Evolutionary conservation across 2,797 vertebrate genomes (phyloP), one percentile per base, ranked within the genome.

Genomic region (Sebastes oblongus): DNA sequence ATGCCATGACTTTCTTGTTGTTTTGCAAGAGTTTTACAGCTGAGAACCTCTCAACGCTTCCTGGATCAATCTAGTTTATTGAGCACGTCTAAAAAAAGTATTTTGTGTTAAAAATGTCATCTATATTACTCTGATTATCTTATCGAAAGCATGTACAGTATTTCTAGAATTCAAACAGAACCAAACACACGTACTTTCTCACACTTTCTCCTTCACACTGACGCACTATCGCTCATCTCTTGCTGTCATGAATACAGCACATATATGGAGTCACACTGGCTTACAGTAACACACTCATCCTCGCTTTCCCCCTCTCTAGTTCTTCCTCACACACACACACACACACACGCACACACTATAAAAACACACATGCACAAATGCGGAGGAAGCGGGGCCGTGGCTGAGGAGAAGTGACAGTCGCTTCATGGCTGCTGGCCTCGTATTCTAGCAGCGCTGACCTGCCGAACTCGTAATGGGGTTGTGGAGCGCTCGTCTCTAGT

Each of bases 351-450:
- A 68, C 60, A 73, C 75, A 68, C 36, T 34, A 56, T 68, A 56
- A 75, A 81, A 75, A 39, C 75, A 84, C 80, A 89, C 77, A 78
- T 59, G 83, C 69, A 87, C 39, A 72, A 54, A 75, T 3, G 24
- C 22, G 59, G 65, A 77, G 36, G 24, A 78, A 68, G 65, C 70
- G 20, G 64, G 79, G 78, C 81, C 78, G 72, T 58, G 75, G 74
- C 74, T 92, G 90, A 94, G 88, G 77, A 83, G 81, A 93, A 86
- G 89, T 91, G 92, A 94, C 93, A 94, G 89, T 82, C 52, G 58
- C 82, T 91, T 92, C 88, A 90, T 90, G 88, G 92, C 90, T 75
- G 72, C 82, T 77, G 85, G 91, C 88, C 60, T 86, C 60, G 62
- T 74, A 83, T 87, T 88, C 72, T n/a, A 12, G 75, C 83, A 68